phyloP scores from a whole-genome alignment of 1,140 invertebrate genomes.

The Metopolophium dirhodum region DNA sequence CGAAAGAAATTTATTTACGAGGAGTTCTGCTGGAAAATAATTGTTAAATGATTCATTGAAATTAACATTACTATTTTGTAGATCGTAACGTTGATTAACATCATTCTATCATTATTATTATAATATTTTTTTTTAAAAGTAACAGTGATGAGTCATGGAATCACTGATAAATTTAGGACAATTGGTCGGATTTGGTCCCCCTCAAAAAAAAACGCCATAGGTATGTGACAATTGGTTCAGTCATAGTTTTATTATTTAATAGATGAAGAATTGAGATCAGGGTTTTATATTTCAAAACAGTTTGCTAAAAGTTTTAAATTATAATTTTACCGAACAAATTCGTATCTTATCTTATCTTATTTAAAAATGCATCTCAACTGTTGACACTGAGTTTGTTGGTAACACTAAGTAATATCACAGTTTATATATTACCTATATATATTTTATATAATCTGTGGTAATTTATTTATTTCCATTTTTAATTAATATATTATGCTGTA shows the following conservation, averaged over 20 bases:
- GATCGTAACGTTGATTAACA: not conserved
- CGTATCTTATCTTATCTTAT: not conserved
- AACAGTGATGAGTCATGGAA: not conserved
- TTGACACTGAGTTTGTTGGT: not conserved
- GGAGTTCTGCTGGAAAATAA: not conserved
- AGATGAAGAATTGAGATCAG: not conserved
- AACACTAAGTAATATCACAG: not conserved
- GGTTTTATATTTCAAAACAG: not conserved
- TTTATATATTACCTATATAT: too few relatives aligned
- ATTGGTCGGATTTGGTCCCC: not conserved
- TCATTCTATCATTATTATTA: not conserved
- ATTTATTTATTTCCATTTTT: not conserved
- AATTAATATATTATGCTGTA: not conserved
- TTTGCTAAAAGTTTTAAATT: not conserved
- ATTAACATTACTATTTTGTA: not conserved
- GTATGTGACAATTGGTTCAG: fast-evolving
- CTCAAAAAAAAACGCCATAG: not conserved
- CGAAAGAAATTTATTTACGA: not conserved
- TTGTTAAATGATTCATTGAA: not conserved
- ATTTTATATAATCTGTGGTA: too few relatives aligned
- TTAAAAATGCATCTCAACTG: not conserved
- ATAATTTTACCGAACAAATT: not conserved
- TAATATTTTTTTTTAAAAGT: not conserved
- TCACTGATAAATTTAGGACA: too few relatives aligned
- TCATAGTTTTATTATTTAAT: not conserved